Evolutionary conservation across 1,140 invertebrate species (phyloP), one percentile per base, ranked within the genome.

Genomic region (Babylonia areolata): DNA sequence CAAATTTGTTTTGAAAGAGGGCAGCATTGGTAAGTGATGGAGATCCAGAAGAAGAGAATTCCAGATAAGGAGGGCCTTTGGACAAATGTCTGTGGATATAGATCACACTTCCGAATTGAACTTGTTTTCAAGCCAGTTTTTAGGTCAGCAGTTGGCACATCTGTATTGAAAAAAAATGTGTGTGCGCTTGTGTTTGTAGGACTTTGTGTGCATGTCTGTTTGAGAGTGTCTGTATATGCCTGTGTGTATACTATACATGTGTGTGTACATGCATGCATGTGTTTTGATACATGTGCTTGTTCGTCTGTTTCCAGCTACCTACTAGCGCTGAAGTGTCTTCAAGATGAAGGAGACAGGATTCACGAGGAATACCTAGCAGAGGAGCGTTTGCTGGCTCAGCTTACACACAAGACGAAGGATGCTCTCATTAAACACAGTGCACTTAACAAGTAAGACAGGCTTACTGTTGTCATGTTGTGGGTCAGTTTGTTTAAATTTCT

Each of bases 381-480:
- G 84, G 86, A 90, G 78, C 90, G 86, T 86, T 81, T 87, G 15
- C 40, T 89, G 23, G 81, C 86, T 42, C 42, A 75, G n/a, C 81
- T 91, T 6, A 81, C 87, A 64, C 81, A 88, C 17, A 90, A 91
- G 87, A 90, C 87, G 17, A 90, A 90, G 84, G 85, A 84, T 37
- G 90, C 90, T 40, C 81, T 90, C 1, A 31, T 88, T 17, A 91
- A 90, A 84, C 80, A 90, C 39, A 87, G 84, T 42, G 77, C 86
- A 5, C 51, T 91, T 3, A 89, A 87, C 86, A 91, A 89, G 90
- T 91, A 88, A 83, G 88, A 75, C 33, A 75, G n/a, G 46, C 46
- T 51, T 51, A 12, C 9, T 51, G 46, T 17, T 51, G 46, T 51
- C 9, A n/a, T n/a, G n/a, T n/a, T n/a, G n/a, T n/a, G n/a, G n/a